phyloP scores from a whole-genome alignment of 2,113 vertebrate species.

The Alethe castanea region DNA sequence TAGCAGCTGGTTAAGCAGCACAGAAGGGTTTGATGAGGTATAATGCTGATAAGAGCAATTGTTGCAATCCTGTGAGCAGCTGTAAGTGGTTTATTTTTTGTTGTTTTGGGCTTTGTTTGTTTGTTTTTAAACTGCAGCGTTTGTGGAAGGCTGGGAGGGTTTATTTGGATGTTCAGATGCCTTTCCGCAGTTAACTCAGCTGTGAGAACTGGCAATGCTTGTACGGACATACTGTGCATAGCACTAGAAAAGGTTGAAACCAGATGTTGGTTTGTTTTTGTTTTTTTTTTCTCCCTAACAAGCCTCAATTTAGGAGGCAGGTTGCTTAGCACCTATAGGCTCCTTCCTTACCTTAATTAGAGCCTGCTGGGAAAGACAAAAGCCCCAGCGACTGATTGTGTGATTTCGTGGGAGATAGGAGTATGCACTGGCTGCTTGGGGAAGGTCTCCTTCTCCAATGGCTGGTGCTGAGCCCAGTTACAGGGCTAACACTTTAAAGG shows the following conservation, averaged over 20 bases:
- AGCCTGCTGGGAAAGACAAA: neutral
- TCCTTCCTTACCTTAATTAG: neutral
- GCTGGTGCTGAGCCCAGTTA: fast-evolving
- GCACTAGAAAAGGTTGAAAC: neutral
- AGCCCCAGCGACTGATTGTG: fast-evolving
- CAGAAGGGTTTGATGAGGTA: neutral
- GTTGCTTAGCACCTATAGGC: neutral
- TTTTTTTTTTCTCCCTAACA: neutral
- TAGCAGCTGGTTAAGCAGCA: neutral
- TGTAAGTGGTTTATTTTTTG: neutral
- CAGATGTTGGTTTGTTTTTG: neutral
- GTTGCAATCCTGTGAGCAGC: neutral
- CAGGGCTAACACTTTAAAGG: fast-evolving
- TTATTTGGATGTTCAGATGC: neutral
- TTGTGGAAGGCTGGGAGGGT: neutral
- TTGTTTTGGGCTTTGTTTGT: neutral
- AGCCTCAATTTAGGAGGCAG: neutral
- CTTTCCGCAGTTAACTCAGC: neutral
- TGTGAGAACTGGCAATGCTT: neutral
- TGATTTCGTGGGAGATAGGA: fast-evolving
- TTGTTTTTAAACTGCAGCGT: neutral
- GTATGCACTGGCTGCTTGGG: fast-evolving
- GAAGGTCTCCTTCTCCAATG: neutral
- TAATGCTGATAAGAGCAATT: neutral
- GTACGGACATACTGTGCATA: neutral